A percentile compares a stretch with the other conserved stretches of the same genome.
Evolutionary conservation across 2,797 vertebrate genomes (phyloP).

Genomic region (Tiaroga cobitis): DNA sequence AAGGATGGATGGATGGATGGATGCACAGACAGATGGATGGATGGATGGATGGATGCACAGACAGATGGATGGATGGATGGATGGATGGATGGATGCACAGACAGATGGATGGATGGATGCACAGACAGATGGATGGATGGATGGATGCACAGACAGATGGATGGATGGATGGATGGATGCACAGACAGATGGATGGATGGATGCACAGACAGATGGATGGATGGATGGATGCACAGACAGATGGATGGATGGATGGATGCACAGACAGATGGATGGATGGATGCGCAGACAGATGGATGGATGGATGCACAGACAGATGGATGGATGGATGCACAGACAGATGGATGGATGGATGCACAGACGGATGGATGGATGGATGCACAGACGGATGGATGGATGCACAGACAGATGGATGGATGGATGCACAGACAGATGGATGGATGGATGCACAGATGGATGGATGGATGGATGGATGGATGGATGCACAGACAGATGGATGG

Average conservation of each 20-base stretch:
- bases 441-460: accelerated
- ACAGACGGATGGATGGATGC: accelerated
- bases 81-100: no score
- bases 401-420: accelerated
- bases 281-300: accelerated
- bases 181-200: accelerated
- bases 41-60: accelerated
- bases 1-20: accelerated
- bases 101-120: no score
- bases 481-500: accelerated
- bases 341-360: accelerated
- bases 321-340: accelerated
- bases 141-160: accelerated
- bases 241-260: no score
- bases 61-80: no score
- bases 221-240: accelerated
- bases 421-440: accelerated
- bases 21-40: accelerated
- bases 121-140: no score
- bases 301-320: no score
- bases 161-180: no score
- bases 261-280: no score
- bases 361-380: no score
- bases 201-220: accelerated
- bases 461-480: accelerated